Percentiles rank a stretch among this genome's conserved stretches.
Evolutionary conservation across 2,797 vertebrate genomes (phyloP).

Genomic region (Rhinogobio ventralis): DNA sequence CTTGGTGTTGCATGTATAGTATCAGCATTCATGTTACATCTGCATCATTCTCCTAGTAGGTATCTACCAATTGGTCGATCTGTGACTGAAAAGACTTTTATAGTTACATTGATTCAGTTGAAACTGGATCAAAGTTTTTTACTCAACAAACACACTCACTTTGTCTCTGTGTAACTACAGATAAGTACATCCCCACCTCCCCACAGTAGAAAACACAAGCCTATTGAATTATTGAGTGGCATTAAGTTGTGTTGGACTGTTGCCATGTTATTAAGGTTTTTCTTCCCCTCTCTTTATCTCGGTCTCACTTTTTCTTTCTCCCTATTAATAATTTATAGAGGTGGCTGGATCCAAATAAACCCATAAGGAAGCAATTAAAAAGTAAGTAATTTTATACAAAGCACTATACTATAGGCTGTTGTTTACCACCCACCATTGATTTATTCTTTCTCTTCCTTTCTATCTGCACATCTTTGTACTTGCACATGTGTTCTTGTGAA

Average conservation of each 20-base stretch:
- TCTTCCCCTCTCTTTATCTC: constrained; percentile 27
- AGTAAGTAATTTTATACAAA: constrained; percentile 79
- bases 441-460: neutral
- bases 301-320: constrained; percentile 1
- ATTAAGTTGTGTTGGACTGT: constrained; percentile 64
- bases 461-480: constrained; percentile 12
- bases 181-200: constrained; percentile 28
- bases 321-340: constrained; percentile 85
- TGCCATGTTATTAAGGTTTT: constrained; percentile 70
- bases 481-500: neutral
- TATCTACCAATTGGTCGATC: neutral
- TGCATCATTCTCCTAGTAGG: neutral
- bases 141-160: neutral
- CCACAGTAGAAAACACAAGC: neutral
- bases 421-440: constrained; percentile 41
- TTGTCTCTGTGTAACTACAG: constrained; percentile 27
- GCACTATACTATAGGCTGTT: neutral
- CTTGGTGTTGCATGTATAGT: neutral
- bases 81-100: neutral
- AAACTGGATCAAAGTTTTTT: constrained; percentile 27
- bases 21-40: neutral
- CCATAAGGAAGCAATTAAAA: constrained; percentile 98
- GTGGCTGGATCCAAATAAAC: constrained; percentile 98
- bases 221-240: constrained; percentile 71
- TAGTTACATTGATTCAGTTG: neutral